Base-by-base conservation (phyloP, 2,797 vertebrate genomes). In the Sphenodon punctatus region DNA sequence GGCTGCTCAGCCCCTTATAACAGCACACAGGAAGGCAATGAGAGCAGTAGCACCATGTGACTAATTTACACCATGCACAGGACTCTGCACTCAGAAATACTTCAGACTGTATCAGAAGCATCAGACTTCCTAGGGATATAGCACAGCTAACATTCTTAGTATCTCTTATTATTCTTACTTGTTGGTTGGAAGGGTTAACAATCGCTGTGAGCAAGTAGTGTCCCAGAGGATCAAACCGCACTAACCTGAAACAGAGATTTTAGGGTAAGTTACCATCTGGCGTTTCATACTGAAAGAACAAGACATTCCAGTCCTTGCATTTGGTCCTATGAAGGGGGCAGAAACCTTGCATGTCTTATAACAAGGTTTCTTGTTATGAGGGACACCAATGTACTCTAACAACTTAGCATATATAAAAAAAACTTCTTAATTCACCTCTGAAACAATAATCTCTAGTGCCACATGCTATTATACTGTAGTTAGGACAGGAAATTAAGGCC, bases 181-280 rank as follows among this genome's bases (percentile, higher is more conserved):
- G 98, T 90, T 99, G 98, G 94, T 98, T 99, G 90, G 99, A 99
- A 70, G 98, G 98, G 88, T 99, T 99, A 91, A 99, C 98, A 30
- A 98, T 99, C 14, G 98, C 99, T 32, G 99, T 99, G 90, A 99
- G 96, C 89, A 99, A 97, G 94, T 98, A 99, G 95, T 99, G 98
- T 88, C 99, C 98, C 69, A 99, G 96, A 25, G 99, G 98, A 93
- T 99, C 99, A 89, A 99, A 99, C 90, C 99, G 95, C 93, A 99
- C 99, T 94, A 99, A 92, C 94, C 99, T 99, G 92, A 80, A 95
- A 95, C 16, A 88, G 87, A 81, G 89, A 80, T 14, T 73, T 69
- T 5, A 75, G 12, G 51, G 82, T 81, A 75, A 80, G 45, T 61
- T 80, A 66, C 41, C 16, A 78, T 45, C 55, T 67, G 75, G 65